Evolutionary conservation across 2,888 invertebrate species (phyloP), one percentile per base, ranked within the genome.

Genomic region (Drosophila monieri): DNA sequence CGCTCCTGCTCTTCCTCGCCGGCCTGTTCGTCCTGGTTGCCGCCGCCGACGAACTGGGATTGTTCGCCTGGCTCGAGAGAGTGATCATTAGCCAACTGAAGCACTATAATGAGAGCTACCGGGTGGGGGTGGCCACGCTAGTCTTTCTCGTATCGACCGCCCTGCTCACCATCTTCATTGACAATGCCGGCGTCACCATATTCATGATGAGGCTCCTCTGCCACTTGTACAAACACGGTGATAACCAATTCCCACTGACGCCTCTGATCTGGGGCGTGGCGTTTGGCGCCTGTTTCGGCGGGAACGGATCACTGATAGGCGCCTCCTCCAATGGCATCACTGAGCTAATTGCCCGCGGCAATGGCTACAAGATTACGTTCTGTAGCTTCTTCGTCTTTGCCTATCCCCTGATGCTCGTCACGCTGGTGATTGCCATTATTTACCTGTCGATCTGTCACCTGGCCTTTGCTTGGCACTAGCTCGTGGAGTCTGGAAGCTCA

Each of bases 311-410:
- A 0, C 89, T 98, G 21, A 96, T 97, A 84, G 97, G 97, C 39
- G 96, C 97, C 0, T 96, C 97, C 14, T 96, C 97, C 0, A 98
- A 98, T 91, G 96, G 97, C 12, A 96, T 97, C 0, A 96, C 97
- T 90, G 97, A 97, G 1, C 97, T 97, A 51, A 95, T 97, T 3
- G 97, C 97, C 0, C 97, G 96, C 80, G 97, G 97, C 80, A 96
- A 97, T 90, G 97, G 97, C 2, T 97, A 97, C 90, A 93, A 94
- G 75, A 95, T 98, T 86, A 94, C 95, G 0, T 97, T 97, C 90
- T 91, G 94, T 83, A 94, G 96, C 79, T 98, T 96, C 92, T 95
- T 96, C 90, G 95, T 94, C 18, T 78, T 97, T 62, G 97, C 97
- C 3, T 96, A 97, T 89, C 97, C 97, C 0, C 92, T 97, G 58